Conservation (phyloP, 2,113 vertebrate genomes). For the Tympanuchus pallidicinctus region DNA sequence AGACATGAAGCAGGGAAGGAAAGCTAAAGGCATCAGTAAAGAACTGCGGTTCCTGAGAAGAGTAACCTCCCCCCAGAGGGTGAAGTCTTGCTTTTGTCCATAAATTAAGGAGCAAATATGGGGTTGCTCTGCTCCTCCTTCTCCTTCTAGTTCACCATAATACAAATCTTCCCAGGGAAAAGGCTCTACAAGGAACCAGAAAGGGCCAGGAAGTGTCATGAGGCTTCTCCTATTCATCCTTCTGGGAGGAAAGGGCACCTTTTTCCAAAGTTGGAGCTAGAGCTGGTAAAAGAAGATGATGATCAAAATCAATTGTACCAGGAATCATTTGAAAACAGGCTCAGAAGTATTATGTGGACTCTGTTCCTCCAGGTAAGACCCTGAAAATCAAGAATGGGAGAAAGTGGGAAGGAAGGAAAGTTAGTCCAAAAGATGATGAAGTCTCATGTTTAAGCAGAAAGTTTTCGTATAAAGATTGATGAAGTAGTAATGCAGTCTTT, state of each 20-base stretch:
- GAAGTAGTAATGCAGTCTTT: conserved; percentile 1
- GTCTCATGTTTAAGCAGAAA: conserved; percentile 14
- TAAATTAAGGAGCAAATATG: conserved; percentile 57
- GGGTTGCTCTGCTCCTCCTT: conserved; percentile 67
- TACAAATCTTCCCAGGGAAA: conserved; percentile 76
- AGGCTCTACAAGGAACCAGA: conserved; percentile 74
- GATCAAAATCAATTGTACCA: conserved; percentile 68
- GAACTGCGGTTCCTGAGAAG: background rate
- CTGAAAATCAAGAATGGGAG: conserved; percentile 55
- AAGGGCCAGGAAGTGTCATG: conserved; percentile 73
- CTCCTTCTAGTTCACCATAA: conserved; percentile 73
- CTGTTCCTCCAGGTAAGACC: conserved; percentile 72
- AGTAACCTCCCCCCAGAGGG: conserved; percentile 35
- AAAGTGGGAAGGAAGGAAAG: conserved; percentile 62
- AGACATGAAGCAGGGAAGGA: background rate
- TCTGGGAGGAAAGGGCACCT: conserved; percentile 72
- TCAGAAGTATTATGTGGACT: conserved; percentile 71
- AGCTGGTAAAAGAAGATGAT: conserved; percentile 67
- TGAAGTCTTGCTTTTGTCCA: conserved; percentile 63
- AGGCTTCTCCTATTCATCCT: conserved; percentile 72
- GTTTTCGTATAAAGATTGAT: background rate
- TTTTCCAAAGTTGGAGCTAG: conserved; percentile 73
- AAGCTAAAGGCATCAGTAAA: conserved; percentile 10
- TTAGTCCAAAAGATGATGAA: conserved; percentile 35
- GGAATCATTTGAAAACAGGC: conserved; percentile 71